Conservation (phyloP, 2,113 vertebrate genomes). For the Microcebus jonahi region DNA sequence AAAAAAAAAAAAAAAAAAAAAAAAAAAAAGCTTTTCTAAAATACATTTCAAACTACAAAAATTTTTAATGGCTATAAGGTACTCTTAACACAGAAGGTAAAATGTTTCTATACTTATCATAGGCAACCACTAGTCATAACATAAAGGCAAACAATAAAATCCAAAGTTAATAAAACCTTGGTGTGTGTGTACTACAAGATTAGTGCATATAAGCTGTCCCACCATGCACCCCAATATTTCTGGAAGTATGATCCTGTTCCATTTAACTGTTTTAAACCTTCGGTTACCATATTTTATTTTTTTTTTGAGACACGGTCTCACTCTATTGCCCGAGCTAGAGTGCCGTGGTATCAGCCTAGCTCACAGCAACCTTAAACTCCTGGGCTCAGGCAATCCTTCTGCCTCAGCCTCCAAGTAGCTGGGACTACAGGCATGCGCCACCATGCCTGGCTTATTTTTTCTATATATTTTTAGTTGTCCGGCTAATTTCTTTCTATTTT, state of each 20-base stretch:
- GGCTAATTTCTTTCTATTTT: no score
- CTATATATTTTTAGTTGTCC: no score
- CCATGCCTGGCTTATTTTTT: no score
- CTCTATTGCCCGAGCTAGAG: no score
- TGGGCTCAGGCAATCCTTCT: no score
- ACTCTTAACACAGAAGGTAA: background rate
- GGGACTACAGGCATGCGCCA: no score
- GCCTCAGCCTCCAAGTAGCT: no score
- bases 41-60: background rate
- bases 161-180: background rate
- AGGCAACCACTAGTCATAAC: background rate
- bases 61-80: background rate
- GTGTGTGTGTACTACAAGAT: background rate
- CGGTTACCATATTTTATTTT: background rate
- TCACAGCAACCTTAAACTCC: no score
- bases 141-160: conserved; percentile 28
- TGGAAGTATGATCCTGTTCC: background rate
- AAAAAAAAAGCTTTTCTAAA: conserved; percentile 32
- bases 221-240: background rate
- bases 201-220: background rate
- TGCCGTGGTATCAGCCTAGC: no score
- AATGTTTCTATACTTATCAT: background rate
- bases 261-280: conserved; percentile 14
- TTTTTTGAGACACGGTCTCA: no score
- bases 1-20: no score